Base-by-base conservation (phyloP, 2,113 vertebrate species). In the Lophotis ruficrista region DNA sequence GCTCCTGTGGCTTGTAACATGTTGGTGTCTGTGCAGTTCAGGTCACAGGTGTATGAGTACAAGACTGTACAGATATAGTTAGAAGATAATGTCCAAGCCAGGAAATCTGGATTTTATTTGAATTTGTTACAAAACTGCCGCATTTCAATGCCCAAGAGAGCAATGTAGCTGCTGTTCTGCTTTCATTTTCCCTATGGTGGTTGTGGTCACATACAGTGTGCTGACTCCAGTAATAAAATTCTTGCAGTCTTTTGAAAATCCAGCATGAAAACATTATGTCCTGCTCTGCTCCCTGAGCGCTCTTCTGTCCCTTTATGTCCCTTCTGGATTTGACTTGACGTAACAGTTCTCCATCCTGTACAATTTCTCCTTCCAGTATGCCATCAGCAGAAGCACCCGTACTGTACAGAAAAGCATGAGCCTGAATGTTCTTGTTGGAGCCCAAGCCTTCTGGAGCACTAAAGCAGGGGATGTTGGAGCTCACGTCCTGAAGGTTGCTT, bases 401-500 rank as follows among this genome's bases (percentile, higher is more conserved):
- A 28, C n/a, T n/a, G 9, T 8, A 33, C 35, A 8, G 17, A 33
- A 17, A 41, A 66, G 23, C 23, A 1, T 4, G n/a, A 85, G 17
- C 31, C 50, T 3, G 2, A 19, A 31, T 12, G 7, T 68, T 75
- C 33, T 43, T 50, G 8, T 20, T 35, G 69, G 41, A 80, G 24
- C 51, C 51, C 10, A 14, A 14, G 38, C 24, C 35, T 47, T 64
- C 6, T 56, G 79, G 30, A 17, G 33, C 56, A 30, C 28, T 27
- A 6, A 28, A 66, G 53, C 45, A 17, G 38, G 13, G 28, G 31
- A 19, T 35, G n/a, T 25, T 37, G 27, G 53, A 45, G 41, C 41
- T 72, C 22, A 0, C 1, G 11, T 50, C 13, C 24, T 3, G 1
- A 15, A 47, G 21, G 22, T 10, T 20, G 23, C 27, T 64, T 48